Evolutionary conservation across 2,888 invertebrate species (phyloP).

Genomic region (Harmothoe impar): DNA sequence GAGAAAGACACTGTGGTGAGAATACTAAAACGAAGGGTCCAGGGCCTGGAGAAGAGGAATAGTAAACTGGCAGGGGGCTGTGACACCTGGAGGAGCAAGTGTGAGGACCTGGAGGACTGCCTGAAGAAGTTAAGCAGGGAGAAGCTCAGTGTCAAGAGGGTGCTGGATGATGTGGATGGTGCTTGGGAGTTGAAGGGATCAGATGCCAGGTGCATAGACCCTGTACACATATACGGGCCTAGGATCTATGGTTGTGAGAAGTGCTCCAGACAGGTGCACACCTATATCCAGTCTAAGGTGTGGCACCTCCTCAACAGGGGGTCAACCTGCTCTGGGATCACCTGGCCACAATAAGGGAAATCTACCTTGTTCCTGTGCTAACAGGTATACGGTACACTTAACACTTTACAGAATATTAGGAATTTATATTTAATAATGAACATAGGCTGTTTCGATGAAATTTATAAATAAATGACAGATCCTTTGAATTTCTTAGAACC

Average conservation of each 20-base stretch:
- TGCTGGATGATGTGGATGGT: too few species aligned
- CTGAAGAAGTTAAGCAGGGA: constrained; percentile 54
- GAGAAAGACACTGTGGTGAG: too few species aligned
- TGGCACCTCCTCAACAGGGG: constrained; percentile 60
- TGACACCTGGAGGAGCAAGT: constrained; percentile 44
- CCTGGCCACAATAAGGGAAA: constrained; percentile 59
- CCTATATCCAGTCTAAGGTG: constrained; percentile 53
- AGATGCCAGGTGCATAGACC: constrained; percentile 62
- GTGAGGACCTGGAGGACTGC: constrained; percentile 58
- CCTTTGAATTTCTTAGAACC: too few species aligned
- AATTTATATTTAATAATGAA: too few species aligned
- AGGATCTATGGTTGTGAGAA: constrained; percentile 60
- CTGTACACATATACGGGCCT: constrained; percentile 62
- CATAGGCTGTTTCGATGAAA: too few species aligned
- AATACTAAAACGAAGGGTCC: too few species aligned
- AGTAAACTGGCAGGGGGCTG: background rate
- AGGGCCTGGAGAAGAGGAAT: too few species aligned
- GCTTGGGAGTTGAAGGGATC: constrained; percentile 58
- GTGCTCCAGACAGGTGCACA: constrained; percentile 50
- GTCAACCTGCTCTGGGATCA: constrained; percentile 47
- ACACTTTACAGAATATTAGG: too few species aligned
- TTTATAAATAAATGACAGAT: too few species aligned
- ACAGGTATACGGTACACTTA: too few species aligned
- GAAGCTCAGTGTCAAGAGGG: constrained; percentile 16
- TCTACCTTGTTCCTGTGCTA: too few species aligned